These are phyloP conservation scores for Actinia equina DNA, from an alignment of 64 coral and sea anemone genomes.

Conservation along the genomic window DNA sequence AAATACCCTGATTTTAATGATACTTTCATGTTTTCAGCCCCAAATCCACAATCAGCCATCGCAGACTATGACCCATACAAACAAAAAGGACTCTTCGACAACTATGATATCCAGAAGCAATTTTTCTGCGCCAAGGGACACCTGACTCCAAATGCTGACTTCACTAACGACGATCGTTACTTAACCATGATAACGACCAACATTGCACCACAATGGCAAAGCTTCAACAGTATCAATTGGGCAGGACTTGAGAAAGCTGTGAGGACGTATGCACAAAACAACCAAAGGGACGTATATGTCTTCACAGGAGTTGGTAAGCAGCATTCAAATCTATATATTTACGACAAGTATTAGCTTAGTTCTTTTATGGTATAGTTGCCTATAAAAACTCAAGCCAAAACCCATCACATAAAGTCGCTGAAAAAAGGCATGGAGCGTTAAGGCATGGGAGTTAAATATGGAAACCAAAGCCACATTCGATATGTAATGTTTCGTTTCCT, in stretches of 20 bases:
- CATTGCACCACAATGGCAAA: conserved; percentile 35
- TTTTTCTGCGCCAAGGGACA: conserved; percentile 1
- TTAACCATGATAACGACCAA: conserved; percentile 1
- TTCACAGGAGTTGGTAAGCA: conserved; percentile 17
- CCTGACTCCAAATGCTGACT: background rate
- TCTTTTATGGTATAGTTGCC: too few species aligned
- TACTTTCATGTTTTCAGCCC: background rate
- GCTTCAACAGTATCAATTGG: conserved; percentile 10
- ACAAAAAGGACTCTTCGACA: background rate
- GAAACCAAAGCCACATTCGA: too few species aligned
- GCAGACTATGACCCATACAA: background rate
- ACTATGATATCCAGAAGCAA: background rate
- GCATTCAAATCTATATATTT: too few species aligned
- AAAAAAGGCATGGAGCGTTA: too few species aligned
- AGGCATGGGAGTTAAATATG: too few species aligned
- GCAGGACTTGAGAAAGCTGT: background rate
- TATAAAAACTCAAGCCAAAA: too few species aligned
- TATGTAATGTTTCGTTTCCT: background rate
- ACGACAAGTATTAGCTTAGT: too few species aligned
- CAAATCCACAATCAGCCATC: background rate
- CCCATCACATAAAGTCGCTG: too few species aligned
- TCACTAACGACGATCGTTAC: background rate
- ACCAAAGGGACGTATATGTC: background rate
- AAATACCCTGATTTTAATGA: background rate
- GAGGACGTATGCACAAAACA: background rate